Conservation (phyloP, 2,113 vertebrate species). For the Paramormyrops kingsleyae region DNA sequence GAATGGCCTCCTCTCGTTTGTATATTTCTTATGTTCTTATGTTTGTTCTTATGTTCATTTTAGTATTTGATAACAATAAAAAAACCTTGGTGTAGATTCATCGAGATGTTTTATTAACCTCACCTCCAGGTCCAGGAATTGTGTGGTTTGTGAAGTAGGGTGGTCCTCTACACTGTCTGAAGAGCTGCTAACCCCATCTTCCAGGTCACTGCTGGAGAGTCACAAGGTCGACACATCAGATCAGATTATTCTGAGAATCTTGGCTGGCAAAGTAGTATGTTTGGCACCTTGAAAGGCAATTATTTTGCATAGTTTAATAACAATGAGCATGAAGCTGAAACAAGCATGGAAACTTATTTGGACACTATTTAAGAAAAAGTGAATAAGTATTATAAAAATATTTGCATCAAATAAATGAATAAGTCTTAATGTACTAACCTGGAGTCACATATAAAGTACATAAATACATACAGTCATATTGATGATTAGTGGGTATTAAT, state of each 20-base stretch:
- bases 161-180: constrained; percentile 41
- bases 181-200: constrained; percentile 43
- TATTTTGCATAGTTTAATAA: background rate
- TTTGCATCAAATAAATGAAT: background rate
- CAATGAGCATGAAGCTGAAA: background rate
- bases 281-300: background rate
- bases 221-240: background rate
- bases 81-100: background rate
- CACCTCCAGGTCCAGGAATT: background rate
- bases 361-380: background rate
- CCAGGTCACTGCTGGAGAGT: constrained; percentile 38
- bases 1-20: no score
- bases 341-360: background rate
- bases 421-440: background rate
- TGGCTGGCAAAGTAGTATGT: background rate
- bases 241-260: background rate
- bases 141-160: constrained; percentile 25
- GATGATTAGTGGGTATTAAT: background rate
- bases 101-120: background rate
- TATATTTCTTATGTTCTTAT: no score
- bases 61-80: background rate
- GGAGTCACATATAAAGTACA: background rate
- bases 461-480: background rate
- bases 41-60: no score
- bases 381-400: background rate